A percentile compares a stretch with the other conserved stretches of the same genome.
Conservation (phyloP, 2,888 invertebrate genomes). For the Pristionchus exspectatus region DNA sequence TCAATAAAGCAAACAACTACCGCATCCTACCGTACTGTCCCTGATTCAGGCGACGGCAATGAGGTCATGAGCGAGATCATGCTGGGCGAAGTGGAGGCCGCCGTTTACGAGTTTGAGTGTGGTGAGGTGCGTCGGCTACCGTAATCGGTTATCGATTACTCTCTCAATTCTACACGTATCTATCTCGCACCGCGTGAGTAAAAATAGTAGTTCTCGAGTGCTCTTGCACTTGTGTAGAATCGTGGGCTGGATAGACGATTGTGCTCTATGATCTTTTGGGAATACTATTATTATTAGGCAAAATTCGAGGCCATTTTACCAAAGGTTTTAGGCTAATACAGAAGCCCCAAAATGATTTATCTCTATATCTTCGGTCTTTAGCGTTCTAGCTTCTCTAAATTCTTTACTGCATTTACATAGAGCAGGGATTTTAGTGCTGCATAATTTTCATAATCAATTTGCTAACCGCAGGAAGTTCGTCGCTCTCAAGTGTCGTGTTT, state of each 20-base stretch:
- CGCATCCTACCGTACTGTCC: background rate
- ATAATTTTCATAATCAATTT: background rate
- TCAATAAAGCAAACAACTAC: background rate
- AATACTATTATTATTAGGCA: too few relatives aligned
- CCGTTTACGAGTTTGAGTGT: constrained; percentile 54
- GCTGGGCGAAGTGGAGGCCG: constrained; percentile 49
- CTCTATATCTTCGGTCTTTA: too few relatives aligned
- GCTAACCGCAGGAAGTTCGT: background rate
- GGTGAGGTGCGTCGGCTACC: constrained; percentile 10
- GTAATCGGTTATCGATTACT: background rate
- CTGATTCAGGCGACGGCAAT: constrained; percentile 46
- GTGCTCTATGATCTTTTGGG: too few relatives aligned
- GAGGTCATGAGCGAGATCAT: constrained; percentile 41
- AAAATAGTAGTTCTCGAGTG: background rate
- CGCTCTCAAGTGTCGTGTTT: constrained; percentile 33
- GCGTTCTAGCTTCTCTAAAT: too few relatives aligned
- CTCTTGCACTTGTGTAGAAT: too few relatives aligned
- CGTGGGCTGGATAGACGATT: too few relatives aligned
- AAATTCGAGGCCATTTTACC: too few relatives aligned
- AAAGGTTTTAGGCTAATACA: too few relatives aligned
- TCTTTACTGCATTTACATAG: too few relatives aligned
- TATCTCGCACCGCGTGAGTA: background rate
- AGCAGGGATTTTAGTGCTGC: too few relatives aligned
- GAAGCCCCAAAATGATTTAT: too few relatives aligned
- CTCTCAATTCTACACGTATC: background rate